Evolutionary conservation across 2,888 invertebrate genomes (phyloP).

Genomic region (Lingula anatina): DNA sequence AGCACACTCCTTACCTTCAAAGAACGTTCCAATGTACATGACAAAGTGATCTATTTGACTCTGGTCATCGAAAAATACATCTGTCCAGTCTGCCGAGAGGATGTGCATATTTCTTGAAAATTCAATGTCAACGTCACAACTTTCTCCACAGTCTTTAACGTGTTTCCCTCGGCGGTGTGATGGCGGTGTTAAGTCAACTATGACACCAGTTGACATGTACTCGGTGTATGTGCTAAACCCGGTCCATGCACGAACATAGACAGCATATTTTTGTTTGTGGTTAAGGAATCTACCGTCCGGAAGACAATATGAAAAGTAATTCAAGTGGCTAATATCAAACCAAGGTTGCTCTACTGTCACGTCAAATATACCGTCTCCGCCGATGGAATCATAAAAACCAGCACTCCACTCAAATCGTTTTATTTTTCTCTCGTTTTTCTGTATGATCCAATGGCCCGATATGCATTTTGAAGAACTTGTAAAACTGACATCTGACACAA

Average conservation of each 20-base stretch:
- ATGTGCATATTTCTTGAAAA: background rate
- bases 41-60: background rate
- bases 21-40: conserved; percentile 7
- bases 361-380: conserved; percentile 16
- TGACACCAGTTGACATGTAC: background rate
- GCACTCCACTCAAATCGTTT: conserved; percentile 18
- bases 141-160: background rate
- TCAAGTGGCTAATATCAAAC: conserved; percentile 15
- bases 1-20: conserved; percentile 6
- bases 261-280: background rate
- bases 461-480: background rate
- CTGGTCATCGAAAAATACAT: conserved; percentile 2
- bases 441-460: background rate
- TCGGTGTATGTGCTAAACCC: background rate
- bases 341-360: conserved; percentile 10
- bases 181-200: conserved; percentile 6
- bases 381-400: conserved; percentile 9
- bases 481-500: background rate
- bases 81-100: conserved; percentile 1
- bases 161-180: background rate
- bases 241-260: conserved; percentile 5
- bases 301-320: conserved; percentile 13
- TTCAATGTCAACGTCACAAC: conserved; percentile 1
- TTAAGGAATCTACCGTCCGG: conserved; percentile 6
- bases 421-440: no score